phyloP scores from a whole-genome alignment of 2,797 vertebrate genomes.

The Todus mexicanus region DNA sequence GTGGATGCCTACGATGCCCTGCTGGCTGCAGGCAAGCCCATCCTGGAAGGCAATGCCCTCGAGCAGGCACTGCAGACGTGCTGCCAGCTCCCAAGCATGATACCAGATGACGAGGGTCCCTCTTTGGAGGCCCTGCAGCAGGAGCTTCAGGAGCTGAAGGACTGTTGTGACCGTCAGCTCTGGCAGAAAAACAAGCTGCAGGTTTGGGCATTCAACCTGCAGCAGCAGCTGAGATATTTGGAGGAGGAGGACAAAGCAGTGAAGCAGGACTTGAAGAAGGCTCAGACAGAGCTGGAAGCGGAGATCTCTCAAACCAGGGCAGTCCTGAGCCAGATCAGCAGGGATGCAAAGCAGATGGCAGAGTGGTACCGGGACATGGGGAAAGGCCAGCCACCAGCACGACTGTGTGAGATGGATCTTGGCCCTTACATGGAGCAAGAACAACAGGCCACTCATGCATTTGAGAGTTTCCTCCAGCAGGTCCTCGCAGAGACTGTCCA shows the following conservation, averaged over 20 bases:
- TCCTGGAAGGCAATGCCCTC: neutral
- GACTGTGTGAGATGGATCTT: neutral
- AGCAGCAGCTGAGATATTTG: neutral
- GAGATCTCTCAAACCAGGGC: neutral
- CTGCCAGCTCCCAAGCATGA: neutral
- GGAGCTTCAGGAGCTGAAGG: slow-evolving; percentile 16
- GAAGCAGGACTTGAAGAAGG: neutral
- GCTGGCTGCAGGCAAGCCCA: slow-evolving; percentile 28
- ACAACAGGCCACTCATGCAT: neutral
- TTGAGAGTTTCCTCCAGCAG: neutral
- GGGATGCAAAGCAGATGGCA: neutral
- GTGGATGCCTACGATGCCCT: slow-evolving; percentile 14
- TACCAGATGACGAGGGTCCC: neutral
- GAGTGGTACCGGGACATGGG: neutral
- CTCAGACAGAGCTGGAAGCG: neutral
- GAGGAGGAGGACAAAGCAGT: neutral
- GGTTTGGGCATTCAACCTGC: neutral
- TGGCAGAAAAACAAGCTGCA: neutral
- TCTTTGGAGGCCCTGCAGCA: neutral
- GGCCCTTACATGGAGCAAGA: slow-evolving; percentile 3
- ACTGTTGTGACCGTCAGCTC: neutral
- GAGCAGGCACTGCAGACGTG: neutral
- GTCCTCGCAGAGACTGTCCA: neutral
- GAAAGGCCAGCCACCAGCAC: neutral
- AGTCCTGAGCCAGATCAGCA: neutral